Conservation (phyloP, 2,888 invertebrate species). For the Cheilosia pagana region DNA sequence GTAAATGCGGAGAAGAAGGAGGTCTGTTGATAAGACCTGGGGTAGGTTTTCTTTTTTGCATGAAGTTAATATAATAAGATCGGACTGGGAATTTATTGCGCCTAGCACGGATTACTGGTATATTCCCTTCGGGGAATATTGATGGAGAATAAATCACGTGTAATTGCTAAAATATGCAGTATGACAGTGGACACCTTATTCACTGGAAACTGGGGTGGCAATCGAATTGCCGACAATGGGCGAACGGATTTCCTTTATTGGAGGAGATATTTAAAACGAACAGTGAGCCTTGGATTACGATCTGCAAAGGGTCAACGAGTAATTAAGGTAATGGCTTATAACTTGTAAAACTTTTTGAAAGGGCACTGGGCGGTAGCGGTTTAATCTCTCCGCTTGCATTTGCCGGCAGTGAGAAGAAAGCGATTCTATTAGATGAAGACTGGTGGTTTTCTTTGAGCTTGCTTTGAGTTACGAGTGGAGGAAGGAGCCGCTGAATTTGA, state of each 20-base stretch:
- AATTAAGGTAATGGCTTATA: neutral
- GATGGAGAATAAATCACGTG: conserved; percentile 63
- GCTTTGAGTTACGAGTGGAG: no score
- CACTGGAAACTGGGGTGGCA: neutral
- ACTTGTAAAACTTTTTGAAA: no score
- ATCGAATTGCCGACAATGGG: neutral
- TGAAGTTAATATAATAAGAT: conserved; percentile 43
- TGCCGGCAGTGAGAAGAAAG: no score
- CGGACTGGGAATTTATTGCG: conserved; percentile 20
- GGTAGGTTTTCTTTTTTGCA: conserved; percentile 1
- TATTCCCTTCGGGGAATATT: conserved; percentile 41
- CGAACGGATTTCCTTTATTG: conserved; percentile 22
- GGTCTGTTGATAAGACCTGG: conserved; percentile 50
- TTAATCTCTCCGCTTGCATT: no score
- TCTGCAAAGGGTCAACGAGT: neutral
- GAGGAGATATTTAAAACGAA: neutral
- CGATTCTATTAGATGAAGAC: no score
- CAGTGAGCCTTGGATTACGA: conserved; percentile 1
- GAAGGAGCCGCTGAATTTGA: no score
- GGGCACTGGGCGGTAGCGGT: no score
- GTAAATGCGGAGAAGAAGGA: conserved; percentile 39
- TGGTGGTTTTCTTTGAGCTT: no score
- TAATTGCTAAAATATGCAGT: conserved; percentile 68
- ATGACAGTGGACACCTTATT: conserved; percentile 38
- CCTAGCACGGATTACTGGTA: conserved; percentile 6